Percentiles rank a stretch among this genome's conserved stretches.
These are phyloP conservation scores for Cebidichthys violaceus DNA, from an alignment of 2,113 vertebrate genomes.

Conservation along the genomic window DNA sequence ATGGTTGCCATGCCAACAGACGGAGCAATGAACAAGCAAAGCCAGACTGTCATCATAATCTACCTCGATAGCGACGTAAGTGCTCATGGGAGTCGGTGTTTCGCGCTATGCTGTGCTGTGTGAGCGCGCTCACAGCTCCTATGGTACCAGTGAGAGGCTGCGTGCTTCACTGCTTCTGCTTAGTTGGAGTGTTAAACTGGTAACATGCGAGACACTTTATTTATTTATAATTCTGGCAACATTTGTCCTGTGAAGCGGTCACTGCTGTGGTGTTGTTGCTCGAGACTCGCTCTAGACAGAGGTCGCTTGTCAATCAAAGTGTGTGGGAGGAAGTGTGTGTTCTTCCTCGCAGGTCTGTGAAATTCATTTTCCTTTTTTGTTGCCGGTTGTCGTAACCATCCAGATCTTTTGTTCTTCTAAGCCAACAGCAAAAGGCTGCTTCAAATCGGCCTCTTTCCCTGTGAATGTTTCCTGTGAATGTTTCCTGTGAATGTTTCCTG, in stretches of 20 bases:
- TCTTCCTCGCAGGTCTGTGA: constrained; percentile 22
- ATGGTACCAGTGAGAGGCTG: background rate
- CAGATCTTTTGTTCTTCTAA: constrained; percentile 3
- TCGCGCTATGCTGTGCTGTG: constrained; percentile 37
- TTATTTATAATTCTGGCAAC: constrained; percentile 37
- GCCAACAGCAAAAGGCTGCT: constrained; percentile 6
- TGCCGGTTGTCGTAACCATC: constrained; percentile 20
- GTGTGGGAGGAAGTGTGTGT: constrained; percentile 57
- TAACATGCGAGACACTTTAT: constrained; percentile 1
- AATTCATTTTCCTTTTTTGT: constrained; percentile 17
- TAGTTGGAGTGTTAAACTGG: constrained; percentile 19
- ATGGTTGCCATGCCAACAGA: constrained; percentile 80
- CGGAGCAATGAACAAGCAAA: constrained; percentile 64
- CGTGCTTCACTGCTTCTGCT: background rate
- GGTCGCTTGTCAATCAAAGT: constrained; percentile 70
- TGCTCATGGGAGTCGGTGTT: constrained; percentile 52
- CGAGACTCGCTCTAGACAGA: constrained; percentile 23
- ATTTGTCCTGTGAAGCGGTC: constrained; percentile 2
- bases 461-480: background rate
- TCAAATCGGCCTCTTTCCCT: constrained; percentile 1
- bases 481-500: background rate
- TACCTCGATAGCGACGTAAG: constrained; percentile 38
- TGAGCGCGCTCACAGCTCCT: constrained; percentile 3
- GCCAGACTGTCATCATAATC: constrained; percentile 59
- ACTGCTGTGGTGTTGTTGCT: constrained; percentile 39